Conservation (phyloP, 2,888 invertebrate species). For the Anthrax anthrax region DNA sequence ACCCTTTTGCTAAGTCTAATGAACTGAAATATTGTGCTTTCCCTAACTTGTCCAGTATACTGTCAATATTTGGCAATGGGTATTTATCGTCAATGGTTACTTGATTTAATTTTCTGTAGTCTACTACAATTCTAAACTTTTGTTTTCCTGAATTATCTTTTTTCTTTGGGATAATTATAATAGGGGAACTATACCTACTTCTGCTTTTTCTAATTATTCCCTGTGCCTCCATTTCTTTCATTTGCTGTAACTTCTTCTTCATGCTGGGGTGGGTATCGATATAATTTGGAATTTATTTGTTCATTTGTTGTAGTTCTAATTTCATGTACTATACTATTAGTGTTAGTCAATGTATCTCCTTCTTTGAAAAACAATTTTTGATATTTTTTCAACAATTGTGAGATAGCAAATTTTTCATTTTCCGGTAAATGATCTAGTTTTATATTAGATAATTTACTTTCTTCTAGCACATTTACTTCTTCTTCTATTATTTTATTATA, state of each 20-base stretch:
- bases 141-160: conserved; percentile 5
- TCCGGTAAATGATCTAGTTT: conserved; percentile 6
- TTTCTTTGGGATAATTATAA: conserved; percentile 7
- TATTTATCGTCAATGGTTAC: conserved; percentile 1
- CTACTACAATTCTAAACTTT: too few species aligned
- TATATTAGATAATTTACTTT: conserved; percentile 6
- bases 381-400: conserved; percentile 8
- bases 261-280: conserved; percentile 5
- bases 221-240: conserved; percentile 7
- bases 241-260: conserved; percentile 4
- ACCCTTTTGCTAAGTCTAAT: conserved; percentile 10
- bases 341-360: conserved; percentile 5
- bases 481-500: conserved; percentile 7
- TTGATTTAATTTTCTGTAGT: too few species aligned
- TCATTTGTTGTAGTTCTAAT: too few species aligned
- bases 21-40: too few species aligned
- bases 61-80: neutral
- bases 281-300: conserved; percentile 5
- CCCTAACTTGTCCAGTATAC: too few species aligned
- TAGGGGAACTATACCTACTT: too few species aligned
- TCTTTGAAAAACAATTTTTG: conserved; percentile 9
- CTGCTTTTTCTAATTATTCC: conserved; percentile 6
- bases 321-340: conserved; percentile 1
- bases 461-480: conserved; percentile 7
- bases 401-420: conserved; percentile 2